Base-by-base conservation (phyloP, 2,113 vertebrate species). In the Pygoscelis antarcticus region DNA sequence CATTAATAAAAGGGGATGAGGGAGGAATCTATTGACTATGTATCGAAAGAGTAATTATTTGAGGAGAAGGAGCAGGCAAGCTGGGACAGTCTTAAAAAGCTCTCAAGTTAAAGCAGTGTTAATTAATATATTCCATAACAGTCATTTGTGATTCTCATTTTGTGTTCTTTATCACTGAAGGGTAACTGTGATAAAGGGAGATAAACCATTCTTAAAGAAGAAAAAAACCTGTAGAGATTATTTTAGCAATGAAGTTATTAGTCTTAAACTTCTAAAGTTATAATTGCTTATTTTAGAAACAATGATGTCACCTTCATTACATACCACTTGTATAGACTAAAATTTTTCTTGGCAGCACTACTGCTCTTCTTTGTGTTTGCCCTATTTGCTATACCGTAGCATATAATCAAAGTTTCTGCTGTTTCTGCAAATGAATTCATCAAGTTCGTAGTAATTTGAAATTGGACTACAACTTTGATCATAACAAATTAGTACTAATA, bases 401-500 rank as follows among this genome's bases (percentile, higher is more conserved):
- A 87, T 21, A 88, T 36, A 93, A 91, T 79, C 61, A 90, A 93
- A 89, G 47, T 82, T 96, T 85, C 65, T 68, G 55, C 92, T 62
- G 46, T 54, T 97, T 65, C 74, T 74, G 51, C 27, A 95, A 93
- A 95, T 78, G 55, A 87, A 85, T 90, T 85, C 34, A 90, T 90
- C 54, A 60, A 84, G 66, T 93, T 94, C 4, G 1, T 34, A 79
- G 47, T 60, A 79, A 93, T 76, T 60, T 93, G 36, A 90, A 95
- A 95, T 57, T 72, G 17, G 71, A 85, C 89, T 68, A 87, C 66
- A 83, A 87, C 62, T 96, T 94, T 88, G 87, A 96, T 94, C 74
- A 93, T 80, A 91, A 93, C 57, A 85, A 93, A 91, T 94, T 69
- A 96, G 64, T 91, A 32, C 55, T 95, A 93, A 80, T 80, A 91